A percentile compares a stretch with the other conserved stretches of the same genome.
Evolutionary conservation across 1,140 invertebrate genomes (phyloP).

Genomic region (Orussus abietinus): DNA sequence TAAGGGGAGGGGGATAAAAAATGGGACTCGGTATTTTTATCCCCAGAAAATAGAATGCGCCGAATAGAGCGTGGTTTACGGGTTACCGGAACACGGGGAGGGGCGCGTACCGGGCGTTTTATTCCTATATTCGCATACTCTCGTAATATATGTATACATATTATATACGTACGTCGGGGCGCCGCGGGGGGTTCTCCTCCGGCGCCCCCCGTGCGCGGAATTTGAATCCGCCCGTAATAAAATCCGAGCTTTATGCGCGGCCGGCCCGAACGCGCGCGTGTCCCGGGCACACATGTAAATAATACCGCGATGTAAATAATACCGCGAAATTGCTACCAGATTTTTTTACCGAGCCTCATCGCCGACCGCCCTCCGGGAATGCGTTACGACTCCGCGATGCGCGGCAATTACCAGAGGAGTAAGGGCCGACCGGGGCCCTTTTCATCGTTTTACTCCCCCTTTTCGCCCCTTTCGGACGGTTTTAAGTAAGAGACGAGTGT

Average conservation of each 20-base stretch:
- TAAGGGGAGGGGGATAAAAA: slow-evolving; percentile 17
- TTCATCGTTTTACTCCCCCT: too few species aligned
- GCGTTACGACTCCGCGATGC: too few species aligned
- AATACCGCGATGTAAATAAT: slow-evolving; percentile 39
- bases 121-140: slow-evolving; percentile 20
- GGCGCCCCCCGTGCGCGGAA: slow-evolving; percentile 38
- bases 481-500: too few species aligned
- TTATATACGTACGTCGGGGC: not conserved
- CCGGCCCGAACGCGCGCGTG: slow-evolving; percentile 18
- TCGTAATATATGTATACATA: not conserved
- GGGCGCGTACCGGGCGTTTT: slow-evolving; percentile 11
- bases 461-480: too few species aligned
- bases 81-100: slow-evolving; percentile 20
- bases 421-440: too few species aligned
- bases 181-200: not conserved
- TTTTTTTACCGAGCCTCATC: too few species aligned
- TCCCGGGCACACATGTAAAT: slow-evolving; percentile 16
- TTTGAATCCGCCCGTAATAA: slow-evolving; percentile 54
- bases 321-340: slow-evolving; percentile 40
- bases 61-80: slow-evolving; percentile 34
- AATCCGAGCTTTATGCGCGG: slow-evolving; percentile 51
- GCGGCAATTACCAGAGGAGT: too few species aligned
- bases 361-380: too few species aligned
- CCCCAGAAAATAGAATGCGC: slow-evolving; percentile 33
- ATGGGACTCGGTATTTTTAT: slow-evolving; percentile 35